A percentile compares a stretch with the other conserved stretches of the same genome.
These are phyloP conservation scores for Volucella inanis DNA, from an alignment of 2,888 invertebrate genomes.

Conservation along the genomic window DNA sequence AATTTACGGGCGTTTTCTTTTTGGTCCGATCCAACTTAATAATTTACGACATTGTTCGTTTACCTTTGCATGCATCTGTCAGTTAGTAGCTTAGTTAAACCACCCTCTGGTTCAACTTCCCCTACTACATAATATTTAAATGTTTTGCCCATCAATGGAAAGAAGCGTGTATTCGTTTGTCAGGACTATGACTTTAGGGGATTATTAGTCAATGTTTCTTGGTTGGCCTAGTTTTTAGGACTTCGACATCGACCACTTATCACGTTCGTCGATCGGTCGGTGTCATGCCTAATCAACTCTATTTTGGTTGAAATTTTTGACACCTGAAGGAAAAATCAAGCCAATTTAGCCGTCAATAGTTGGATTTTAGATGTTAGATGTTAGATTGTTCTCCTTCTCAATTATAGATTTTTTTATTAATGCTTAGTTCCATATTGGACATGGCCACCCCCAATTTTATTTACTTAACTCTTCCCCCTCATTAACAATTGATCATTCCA, in stretches of 20 bases:
- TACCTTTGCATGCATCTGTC: background rate
- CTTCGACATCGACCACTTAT: too few relatives aligned
- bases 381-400: background rate
- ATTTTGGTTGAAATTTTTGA: conserved; percentile 18
- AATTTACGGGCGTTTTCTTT: conserved; percentile 17
- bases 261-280: background rate
- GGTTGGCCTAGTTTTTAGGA: too few relatives aligned
- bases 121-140: background rate
- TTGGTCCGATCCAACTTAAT: conserved; percentile 5
- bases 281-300: conserved; percentile 12
- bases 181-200: too few relatives aligned
- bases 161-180: too few relatives aligned
- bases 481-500: background rate
- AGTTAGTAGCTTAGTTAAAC: background rate
- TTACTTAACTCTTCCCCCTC: background rate
- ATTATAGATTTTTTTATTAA: conserved; percentile 48
- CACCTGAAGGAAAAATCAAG: conserved; percentile 19
- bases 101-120: conserved; percentile 1
- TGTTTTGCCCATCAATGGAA: background rate
- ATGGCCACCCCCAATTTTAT: background rate
- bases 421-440: conserved; percentile 32
- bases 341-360: background rate
- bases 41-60: conserved; percentile 4
- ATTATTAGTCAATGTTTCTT: too few relatives aligned
- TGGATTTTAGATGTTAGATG: background rate